Conservation (phyloP, 2,888 invertebrate species). For the Gortyna flavago region DNA sequence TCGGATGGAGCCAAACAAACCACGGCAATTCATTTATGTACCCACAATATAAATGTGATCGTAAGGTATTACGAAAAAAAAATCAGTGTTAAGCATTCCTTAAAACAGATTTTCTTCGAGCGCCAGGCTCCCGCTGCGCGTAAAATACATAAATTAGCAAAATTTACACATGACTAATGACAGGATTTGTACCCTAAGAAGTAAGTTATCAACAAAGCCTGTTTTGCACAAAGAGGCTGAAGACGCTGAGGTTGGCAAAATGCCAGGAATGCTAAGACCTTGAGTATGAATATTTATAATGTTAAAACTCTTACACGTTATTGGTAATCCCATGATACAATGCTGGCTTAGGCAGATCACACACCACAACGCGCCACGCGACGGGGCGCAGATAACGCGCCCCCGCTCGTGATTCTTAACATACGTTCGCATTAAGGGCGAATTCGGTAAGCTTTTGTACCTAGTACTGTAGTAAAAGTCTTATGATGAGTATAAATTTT, state of each 20-base stretch:
- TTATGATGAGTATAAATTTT: neutral
- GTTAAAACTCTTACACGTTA: neutral
- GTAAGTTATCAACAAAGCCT: neutral
- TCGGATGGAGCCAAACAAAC: neutral
- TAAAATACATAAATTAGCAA: constrained; percentile 5
- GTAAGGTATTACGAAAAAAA: neutral
- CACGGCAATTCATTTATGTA: neutral
- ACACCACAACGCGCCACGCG: neutral
- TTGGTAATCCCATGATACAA: neutral
- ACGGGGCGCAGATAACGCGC: neutral
- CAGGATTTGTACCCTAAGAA: neutral
- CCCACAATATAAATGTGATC: neutral
- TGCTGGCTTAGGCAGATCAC: neutral
- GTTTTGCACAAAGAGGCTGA: constrained; percentile 7
- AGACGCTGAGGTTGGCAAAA: constrained; percentile 1
- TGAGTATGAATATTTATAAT: constrained; percentile 9
- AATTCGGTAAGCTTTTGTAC: neutral
- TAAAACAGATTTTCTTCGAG: neutral
- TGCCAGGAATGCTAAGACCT: constrained; percentile 10
- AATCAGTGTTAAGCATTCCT: neutral
- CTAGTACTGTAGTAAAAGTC: neutral
- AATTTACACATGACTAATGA: neutral
- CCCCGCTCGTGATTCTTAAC: too few relatives aligned
- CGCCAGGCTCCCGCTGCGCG: neutral
- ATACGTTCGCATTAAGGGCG: too few relatives aligned